Conservation (phyloP, 2,113 vertebrate species). For the Aspiorhynchus laticeps region DNA sequence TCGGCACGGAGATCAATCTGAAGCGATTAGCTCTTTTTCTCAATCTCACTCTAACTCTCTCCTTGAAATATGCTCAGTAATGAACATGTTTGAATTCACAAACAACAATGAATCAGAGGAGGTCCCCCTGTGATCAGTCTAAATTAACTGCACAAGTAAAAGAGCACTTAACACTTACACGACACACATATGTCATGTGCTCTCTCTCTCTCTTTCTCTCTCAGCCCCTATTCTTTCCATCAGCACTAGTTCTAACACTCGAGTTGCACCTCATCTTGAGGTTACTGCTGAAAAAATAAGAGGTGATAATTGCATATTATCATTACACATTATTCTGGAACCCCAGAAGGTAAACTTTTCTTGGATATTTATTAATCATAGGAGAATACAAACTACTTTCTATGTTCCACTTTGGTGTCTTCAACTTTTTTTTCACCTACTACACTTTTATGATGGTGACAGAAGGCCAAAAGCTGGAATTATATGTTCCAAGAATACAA, state of each 20-base stretch:
- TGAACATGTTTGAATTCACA: conserved; percentile 41
- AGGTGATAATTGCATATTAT: conserved; percentile 96
- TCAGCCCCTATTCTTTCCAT: conserved; percentile 52
- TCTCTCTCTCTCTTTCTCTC: conserved; percentile 44
- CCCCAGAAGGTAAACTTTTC: conserved; percentile 80
- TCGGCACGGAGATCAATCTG: conserved; percentile 70
- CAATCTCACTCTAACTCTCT: conserved; percentile 49
- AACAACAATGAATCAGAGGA: conserved; percentile 56
- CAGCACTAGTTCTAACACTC: conserved; percentile 64
- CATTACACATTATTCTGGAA: conserved; percentile 89
- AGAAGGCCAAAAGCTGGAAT: conserved; percentile 3
- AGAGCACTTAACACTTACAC: conserved; percentile 59
- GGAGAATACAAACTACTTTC: conserved; percentile 62
- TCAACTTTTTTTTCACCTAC: conserved; percentile 32
- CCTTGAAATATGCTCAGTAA: conserved; percentile 44
- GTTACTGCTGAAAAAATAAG: conserved; percentile 82
- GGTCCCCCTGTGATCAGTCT: conserved; percentile 51
- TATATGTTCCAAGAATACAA: background rate
- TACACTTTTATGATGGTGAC: background rate
- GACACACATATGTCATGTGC: conserved; percentile 50
- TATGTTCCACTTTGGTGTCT: conserved; percentile 20
- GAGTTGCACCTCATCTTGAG: conserved; percentile 63
- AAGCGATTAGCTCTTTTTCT: conserved; percentile 53
- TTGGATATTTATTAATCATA: conserved; percentile 83
- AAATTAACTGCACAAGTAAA: conserved; percentile 58